Conservation (phyloP, 2,797 vertebrate genomes). For the Artibeus jamaicensis region DNA sequence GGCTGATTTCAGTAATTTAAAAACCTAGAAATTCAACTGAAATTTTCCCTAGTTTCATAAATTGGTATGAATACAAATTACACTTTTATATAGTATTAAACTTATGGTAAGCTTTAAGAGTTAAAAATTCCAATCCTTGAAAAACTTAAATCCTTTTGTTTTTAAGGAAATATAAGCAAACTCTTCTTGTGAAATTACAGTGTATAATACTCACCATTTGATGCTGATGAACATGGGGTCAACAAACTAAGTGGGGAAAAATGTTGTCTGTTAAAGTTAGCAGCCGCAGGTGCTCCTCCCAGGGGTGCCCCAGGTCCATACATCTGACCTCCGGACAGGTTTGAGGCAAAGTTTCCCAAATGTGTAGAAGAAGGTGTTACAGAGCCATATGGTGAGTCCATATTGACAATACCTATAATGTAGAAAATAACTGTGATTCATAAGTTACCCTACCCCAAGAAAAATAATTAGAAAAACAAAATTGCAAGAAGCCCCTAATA, state of each 20-base stretch:
- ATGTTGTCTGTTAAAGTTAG: conserved; percentile 89
- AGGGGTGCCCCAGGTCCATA: conserved; percentile 85
- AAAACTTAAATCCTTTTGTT: not conserved
- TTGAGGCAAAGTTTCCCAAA: conserved; percentile 88
- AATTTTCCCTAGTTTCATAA: not conserved
- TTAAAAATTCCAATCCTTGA: not conserved
- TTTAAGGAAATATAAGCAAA: not conserved
- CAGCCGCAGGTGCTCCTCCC: conserved; percentile 84
- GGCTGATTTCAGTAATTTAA: not conserved
- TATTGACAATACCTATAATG: conserved; percentile 85
- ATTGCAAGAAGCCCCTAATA: not conserved
- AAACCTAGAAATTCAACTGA: not conserved
- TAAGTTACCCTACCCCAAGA: not conserved
- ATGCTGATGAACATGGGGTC: conserved; percentile 88
- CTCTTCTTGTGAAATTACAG: not conserved
- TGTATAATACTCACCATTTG: conserved; percentile 82
- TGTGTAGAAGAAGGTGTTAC: conserved; percentile 86
- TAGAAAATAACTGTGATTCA: conserved; percentile 13
- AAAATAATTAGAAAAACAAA: not conserved
- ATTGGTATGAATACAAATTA: not conserved
- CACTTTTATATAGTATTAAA: not conserved
- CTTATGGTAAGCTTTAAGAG: not conserved
- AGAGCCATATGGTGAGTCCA: conserved; percentile 87
- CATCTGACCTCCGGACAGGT: conserved; percentile 85
- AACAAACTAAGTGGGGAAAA: conserved; percentile 88